Base-by-base conservation (phyloP, 2,113 vertebrate genomes). In the Verasper variegatus region DNA sequence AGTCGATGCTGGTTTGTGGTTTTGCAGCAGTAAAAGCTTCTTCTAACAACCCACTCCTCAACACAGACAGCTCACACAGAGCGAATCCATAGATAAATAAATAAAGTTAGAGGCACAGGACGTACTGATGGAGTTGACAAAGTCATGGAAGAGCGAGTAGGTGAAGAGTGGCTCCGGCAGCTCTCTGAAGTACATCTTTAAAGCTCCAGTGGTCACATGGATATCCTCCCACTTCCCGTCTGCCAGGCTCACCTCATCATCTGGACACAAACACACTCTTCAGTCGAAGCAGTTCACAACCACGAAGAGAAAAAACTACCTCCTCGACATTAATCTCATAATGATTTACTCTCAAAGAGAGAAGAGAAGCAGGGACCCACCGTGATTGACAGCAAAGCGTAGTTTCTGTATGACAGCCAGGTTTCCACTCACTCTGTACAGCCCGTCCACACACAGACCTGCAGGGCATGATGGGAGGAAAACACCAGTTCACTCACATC, bases 151-250 rank as follows among this genome's bases (percentile, higher is more conserved):
- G 84, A 94, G 91, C 68, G 90, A 88, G 83, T 94, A 98, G 73
- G 96, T 97, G 92, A 99, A 99, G 21, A 99, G 95, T 0, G 97
- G 97, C 79, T 99, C 98, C 0, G 98, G 96, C 68, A 99, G 88
- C 91, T 99, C 98, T 85, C 97, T 94, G 91, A 99, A 99, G 92
- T 96, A 98, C 98, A 99, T 98, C 94, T 99, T 99, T 1, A 99
- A 91, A 3, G 98, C 98, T 89, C 98, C 98, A 0, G 97, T 97
- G 77, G 96, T 96, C 68, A 99, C 98, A 14, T 99, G 97, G 86
- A 98, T 97, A 86, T 99, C 98, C 92, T 99, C 98, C 98, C 97
- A 99, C 93, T 99, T 98, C 66, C 91, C 93, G 68, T 98, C 97
- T 15, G 90, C 91, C 88, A 99, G 92, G 81, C 95, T 95, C 86